Conservation (phyloP, 2,888 invertebrate species). For the Macrosiphum euphorbiae region DNA sequence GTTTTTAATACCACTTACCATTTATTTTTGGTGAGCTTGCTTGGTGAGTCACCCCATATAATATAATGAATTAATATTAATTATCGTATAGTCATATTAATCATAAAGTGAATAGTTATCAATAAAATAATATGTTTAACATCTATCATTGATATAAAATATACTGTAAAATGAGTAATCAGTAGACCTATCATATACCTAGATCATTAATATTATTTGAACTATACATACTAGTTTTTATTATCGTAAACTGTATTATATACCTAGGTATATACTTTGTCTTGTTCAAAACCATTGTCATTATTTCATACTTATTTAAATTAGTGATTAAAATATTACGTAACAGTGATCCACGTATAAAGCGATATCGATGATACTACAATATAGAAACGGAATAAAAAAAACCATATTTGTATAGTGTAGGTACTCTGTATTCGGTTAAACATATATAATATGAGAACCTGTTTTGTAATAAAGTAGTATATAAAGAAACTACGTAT, state of each 20-base stretch:
- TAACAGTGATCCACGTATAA: neutral
- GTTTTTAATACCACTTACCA: no score
- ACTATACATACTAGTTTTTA: neutral
- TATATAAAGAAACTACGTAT: neutral
- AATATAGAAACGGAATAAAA: neutral
- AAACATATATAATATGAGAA: neutral
- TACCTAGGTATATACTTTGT: neutral
- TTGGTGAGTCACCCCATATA: neutral
- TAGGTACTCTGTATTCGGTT: neutral
- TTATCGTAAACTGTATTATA: neutral
- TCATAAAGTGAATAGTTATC: neutral
- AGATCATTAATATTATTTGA: neutral
- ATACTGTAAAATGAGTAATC: neutral
- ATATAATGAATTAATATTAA: neutral
- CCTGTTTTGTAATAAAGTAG: neutral
- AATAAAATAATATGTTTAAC: neutral
- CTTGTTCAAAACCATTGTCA: neutral
- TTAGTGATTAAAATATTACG: conserved; percentile 13
- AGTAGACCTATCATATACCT: neutral
- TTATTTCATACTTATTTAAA: neutral
- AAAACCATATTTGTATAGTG: conserved; percentile 6
- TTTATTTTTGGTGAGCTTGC: no score
- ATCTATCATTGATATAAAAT: neutral
- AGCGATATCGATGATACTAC: conserved; percentile 2
- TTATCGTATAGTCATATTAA: neutral